Conservation (phyloP, 2,888 invertebrate species). For the Epiblema foenella region DNA sequence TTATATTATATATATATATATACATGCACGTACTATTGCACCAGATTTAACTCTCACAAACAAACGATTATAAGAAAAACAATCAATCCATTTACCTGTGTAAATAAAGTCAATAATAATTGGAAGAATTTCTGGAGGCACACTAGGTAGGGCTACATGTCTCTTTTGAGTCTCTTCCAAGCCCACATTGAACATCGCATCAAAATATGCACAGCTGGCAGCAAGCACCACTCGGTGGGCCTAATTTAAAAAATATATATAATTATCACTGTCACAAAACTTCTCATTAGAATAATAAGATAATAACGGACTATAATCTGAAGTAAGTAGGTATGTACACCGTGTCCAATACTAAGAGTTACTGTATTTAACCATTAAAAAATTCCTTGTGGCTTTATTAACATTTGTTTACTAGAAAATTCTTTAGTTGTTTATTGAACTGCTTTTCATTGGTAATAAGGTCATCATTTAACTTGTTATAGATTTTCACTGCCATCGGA, state of each 20-base stretch:
- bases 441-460: too few species aligned
- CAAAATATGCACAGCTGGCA: constrained; percentile 96
- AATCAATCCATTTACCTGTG: constrained; percentile 83
- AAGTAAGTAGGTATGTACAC: neutral
- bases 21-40: too few species aligned
- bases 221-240: constrained; percentile 94
- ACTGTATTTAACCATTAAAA: too few species aligned
- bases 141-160: constrained; percentile 91
- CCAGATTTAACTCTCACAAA: too few species aligned
- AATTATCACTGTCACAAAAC: too few species aligned
- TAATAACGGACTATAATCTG: neutral
- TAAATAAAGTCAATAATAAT: constrained; percentile 94
- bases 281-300: neutral
- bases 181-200: constrained; percentile 96
- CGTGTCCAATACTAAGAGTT: too few species aligned
- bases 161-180: constrained; percentile 92
- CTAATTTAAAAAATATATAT: constrained; percentile 78
- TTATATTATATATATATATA: too few species aligned
- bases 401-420: too few species aligned
- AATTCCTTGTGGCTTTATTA: too few species aligned
- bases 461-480: too few species aligned
- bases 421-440: too few species aligned
- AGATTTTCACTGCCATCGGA: too few species aligned
- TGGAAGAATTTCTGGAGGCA: constrained; percentile 90
- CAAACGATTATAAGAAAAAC: neutral